Evolutionary conservation across 2,888 invertebrate species (phyloP).

Genomic region (Dioctria rufipes): DNA sequence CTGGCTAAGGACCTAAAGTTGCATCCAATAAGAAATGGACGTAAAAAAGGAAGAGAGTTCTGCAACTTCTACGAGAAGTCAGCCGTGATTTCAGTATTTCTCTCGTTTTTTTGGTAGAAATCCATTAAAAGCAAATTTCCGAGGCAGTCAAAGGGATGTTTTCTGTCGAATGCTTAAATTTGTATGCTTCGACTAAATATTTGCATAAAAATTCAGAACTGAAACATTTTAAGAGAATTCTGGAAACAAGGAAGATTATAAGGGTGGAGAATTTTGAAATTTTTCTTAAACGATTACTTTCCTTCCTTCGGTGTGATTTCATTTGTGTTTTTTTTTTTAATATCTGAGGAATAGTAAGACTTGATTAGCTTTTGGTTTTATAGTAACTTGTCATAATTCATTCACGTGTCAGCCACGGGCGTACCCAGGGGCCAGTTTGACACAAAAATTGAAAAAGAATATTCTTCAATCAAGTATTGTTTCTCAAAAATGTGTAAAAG

Average conservation of each 20-base stretch:
- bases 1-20: slow-evolving; percentile 2
- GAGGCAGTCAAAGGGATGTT: slow-evolving; percentile 43
- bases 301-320: too few species aligned
- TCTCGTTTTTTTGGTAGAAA: slow-evolving; percentile 30
- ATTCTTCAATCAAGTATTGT: too few species aligned
- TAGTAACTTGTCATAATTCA: too few species aligned
- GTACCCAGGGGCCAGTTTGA: too few species aligned
- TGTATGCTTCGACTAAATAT: slow-evolving; percentile 41
- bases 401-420: too few species aligned
- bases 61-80: slow-evolving; percentile 29
- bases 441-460: too few species aligned
- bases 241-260: slow-evolving; percentile 7
- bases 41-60: slow-evolving; percentile 24
- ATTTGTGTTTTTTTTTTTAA: too few species aligned
- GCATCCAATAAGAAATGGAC: slow-evolving; percentile 40
- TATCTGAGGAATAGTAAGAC: too few species aligned
- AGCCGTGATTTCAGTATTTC: slow-evolving; percentile 38
- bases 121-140: slow-evolving; percentile 48
- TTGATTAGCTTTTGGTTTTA: too few species aligned
- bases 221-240: slow-evolving; percentile 23
- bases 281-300: too few species aligned
- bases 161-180: slow-evolving; percentile 45
- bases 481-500: too few species aligned
- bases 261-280: not conserved
- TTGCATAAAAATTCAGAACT: slow-evolving; percentile 45